Evolutionary conservation across 92 coral and sea anemone genomes (phyloP), one percentile per base, ranked within the genome.

Genomic region (Siderastrea radians): DNA sequence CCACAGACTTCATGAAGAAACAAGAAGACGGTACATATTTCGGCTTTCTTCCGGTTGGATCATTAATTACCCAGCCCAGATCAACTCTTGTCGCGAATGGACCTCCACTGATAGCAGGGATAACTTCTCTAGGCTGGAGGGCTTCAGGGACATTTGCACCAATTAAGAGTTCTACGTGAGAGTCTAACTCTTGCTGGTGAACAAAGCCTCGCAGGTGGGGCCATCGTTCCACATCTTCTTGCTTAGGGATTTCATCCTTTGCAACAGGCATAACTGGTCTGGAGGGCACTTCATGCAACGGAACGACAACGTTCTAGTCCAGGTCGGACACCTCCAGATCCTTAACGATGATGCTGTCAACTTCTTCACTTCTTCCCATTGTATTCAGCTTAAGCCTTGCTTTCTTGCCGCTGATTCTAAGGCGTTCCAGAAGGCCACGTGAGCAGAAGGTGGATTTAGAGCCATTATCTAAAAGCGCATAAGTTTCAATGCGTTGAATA

Each of bases 61-160:
- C 94, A 91, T 86, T 91, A 59, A 86, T 86, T 11, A 75, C 84
- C 91, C 94, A 91, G 45, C 94, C 94, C 52, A 91, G 91, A 16
- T 73, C 75, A 44, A 81, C 88, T 61, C 66, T 82, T 6, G 77
- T 81, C 1, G 94, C 94, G 61, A 87, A 87, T 38, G 94, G 94
- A 11, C 88, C 94, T 4, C 67, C 90, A 9, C 53, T 74, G 48
- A 62, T 68, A 26, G 88, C 63, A 19, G 61, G 45, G 6, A 87
- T 87, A 55, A 83, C 68, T 48, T 87, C 82, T 55, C 44, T 54
- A 43, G 94, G 94, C 49, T 70, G 86, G 9, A 88, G 72, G 9
- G 92, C 94, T 79, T 88, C 92, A 6, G 94, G 87, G 19, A 92
- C 94, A 43, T 92, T 65, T 19, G 75, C 47, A 2, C 86, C 94